Base-by-base conservation (phyloP, 92 coral and sea anemone species). In the Heteractis magnifica region DNA sequence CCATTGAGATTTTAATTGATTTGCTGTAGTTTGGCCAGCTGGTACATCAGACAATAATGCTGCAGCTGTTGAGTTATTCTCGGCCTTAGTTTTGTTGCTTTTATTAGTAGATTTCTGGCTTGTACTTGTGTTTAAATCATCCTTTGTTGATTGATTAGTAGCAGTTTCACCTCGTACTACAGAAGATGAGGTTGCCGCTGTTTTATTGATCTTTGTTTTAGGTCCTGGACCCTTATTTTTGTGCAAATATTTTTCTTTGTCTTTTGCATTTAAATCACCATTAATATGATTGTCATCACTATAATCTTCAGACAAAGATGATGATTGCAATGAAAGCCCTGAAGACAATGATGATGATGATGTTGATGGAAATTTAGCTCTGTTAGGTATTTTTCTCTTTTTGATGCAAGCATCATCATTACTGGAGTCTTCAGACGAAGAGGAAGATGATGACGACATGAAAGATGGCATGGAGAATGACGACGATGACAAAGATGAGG, bases 301-400 rank as follows among this genome's bases (percentile, higher is more conserved):
- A 53, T 19, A 51, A 18, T 71, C 55, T 48, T 49, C 78, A 71
- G 51, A 73, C 19, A 44, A 49, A 58, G 75, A 56, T 19, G 84
- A 50, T 56, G 89, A 77, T 49, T 77, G 51, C 58, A 86, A 74
- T 11, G 16, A 21, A 14, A 65, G 23, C 9, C 73, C 41, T 26
- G 86, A 50, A 65, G 92, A 77, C 1, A 18, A 51, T 23, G 79
- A 64, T 23, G 73, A 77, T 68, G 77, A 73, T 52, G 86, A 56
- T 56, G 76, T 18, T 5, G 78, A 59, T 16, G 64, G 49, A 49
- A 8, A 2, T 18, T 10, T 21, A 1, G 19, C 44, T 72, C 71
- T 83, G 70, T 70, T 23, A 20, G 85, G 51, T 11, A 21, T 58
- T 15, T 53, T 51, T 71, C 6, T 41, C 51, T 51, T 21, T 56